Base-by-base conservation (phyloP, 1,140 invertebrate species). In the Eubasilissa regina region DNA sequence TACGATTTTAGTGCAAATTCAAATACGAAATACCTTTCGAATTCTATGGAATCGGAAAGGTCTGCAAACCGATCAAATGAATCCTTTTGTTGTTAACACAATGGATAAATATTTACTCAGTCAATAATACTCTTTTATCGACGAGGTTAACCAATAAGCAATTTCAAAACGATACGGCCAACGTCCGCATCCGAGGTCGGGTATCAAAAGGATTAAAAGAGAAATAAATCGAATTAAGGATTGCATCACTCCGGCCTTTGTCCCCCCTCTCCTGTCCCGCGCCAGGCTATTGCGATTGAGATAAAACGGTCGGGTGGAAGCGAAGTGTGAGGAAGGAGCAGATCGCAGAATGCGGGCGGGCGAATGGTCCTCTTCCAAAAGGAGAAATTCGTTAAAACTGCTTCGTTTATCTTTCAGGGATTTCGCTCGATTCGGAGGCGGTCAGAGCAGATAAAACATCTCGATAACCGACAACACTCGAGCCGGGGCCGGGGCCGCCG, bases 161-260 rank as follows among this genome's bases (percentile, higher is more conserved):
- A 58, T 58, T 19, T 58, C 17, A 17, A 53, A 17, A 53, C 19
- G 60, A 43, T 12, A n/a, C 35, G 43, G 15, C 25, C 35, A 44
- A 66, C 62, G 12, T 47, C 62, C 43, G 44, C 17, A 66, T 35
- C 21, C 58, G 25, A 13, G 35, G 35, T n/a, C n/a, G 25, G 44
- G 1, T 15, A 66, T 66, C 25, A 66, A 66, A 66, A 17, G 25
- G 53, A 25, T 66, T 47, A n/a, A 44, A 70, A 25, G 45, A 48
- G 45, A 51, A 66, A 70, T 70, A 53, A 70, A 70, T 70, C 66
- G 66, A 70, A 70, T 70, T 70, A 70, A 70, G 66, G 66, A 35
- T 70, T 51, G 66, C 66, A 70, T 17, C 47, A 47, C 13, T 62
- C 10, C 45, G 44, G n/a, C 43, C n/a, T 66, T 66, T 66, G 62